These are phyloP conservation scores for Crepidodera aurea DNA, from an alignment of 2,888 invertebrate species.

Conservation along the genomic window DNA sequence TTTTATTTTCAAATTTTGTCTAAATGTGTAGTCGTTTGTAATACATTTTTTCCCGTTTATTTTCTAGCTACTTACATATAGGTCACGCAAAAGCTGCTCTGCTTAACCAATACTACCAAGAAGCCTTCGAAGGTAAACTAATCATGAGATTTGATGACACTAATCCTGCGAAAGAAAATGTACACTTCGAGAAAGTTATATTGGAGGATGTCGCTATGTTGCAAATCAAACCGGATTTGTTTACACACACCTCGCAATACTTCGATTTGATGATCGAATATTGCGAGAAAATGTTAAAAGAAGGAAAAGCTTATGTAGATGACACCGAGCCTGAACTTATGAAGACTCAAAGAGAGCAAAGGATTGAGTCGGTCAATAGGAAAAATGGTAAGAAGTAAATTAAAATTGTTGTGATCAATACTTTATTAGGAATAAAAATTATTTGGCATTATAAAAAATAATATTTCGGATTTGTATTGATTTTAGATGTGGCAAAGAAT, in stretches of 20 bases:
- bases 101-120: constrained; percentile 96
- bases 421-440: no score
- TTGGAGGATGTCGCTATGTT: constrained; percentile 91
- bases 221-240: constrained; percentile 89
- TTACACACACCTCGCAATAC: constrained; percentile 96
- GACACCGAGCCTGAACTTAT: constrained; percentile 94
- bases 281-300: constrained; percentile 87
- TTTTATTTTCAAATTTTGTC: no score
- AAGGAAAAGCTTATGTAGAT: constrained; percentile 95
- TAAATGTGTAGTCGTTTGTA: no score
- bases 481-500: constrained; percentile 79
- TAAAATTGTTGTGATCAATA: not conserved
- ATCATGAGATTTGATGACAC: constrained; percentile 99
- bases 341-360: constrained; percentile 94
- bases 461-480: not conserved
- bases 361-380: constrained; percentile 83
- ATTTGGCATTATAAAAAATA: no score
- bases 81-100: constrained; percentile 99
- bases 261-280: constrained; percentile 90
- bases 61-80: constrained; percentile 85
- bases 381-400: constrained; percentile 72
- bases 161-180: constrained; percentile 98
- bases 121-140: constrained; percentile 89
- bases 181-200: constrained; percentile 97
- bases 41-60: not conserved